Conservation (phyloP, 2,888 invertebrate genomes). For the Drosophila niveifrons region DNA sequence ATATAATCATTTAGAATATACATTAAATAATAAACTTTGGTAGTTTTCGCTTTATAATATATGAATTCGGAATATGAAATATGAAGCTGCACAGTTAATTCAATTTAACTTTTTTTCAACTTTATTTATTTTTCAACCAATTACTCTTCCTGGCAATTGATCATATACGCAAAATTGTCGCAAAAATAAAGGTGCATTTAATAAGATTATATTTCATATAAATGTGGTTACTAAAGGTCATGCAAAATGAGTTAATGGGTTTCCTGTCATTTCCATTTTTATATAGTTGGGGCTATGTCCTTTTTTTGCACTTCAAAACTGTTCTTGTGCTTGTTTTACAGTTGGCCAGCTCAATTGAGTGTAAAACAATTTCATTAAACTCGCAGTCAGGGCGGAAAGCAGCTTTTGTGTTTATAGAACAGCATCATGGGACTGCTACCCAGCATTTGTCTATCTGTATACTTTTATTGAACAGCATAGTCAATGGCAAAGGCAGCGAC, state of each 20-base stretch:
- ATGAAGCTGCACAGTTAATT: not conserved
- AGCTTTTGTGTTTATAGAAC: slow-evolving; percentile 15
- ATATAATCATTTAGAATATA: not conserved
- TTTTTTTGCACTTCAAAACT: slow-evolving; percentile 12
- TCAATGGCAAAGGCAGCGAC: slow-evolving; percentile 36
- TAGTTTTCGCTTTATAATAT: no score
- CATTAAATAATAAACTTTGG: no score
- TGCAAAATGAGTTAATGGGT: slow-evolving; percentile 42
- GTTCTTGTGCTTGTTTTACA: slow-evolving; percentile 48
- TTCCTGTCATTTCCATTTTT: slow-evolving; percentile 38
- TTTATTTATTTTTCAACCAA: not conserved
- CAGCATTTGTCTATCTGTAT: slow-evolving; percentile 29
- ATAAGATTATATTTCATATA: not conserved
- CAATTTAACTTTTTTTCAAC: no score
- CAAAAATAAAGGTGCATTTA: not conserved
- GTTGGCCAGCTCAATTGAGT: slow-evolving; percentile 82
- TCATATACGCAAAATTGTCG: not conserved
- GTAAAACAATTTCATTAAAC: slow-evolving; percentile 82
- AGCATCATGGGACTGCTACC: slow-evolving; percentile 19
- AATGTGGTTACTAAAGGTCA: slow-evolving; percentile 27
- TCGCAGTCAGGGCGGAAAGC: slow-evolving; percentile 33
- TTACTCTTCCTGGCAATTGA: not conserved
- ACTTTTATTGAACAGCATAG: slow-evolving; percentile 19
- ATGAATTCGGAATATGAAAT: not conserved
- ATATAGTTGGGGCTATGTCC: slow-evolving; percentile 34